These are phyloP conservation scores for Brachionus asplanchnoidis DNA, from an alignment of 1,140 invertebrate genomes.

Conservation along the genomic window DNA sequence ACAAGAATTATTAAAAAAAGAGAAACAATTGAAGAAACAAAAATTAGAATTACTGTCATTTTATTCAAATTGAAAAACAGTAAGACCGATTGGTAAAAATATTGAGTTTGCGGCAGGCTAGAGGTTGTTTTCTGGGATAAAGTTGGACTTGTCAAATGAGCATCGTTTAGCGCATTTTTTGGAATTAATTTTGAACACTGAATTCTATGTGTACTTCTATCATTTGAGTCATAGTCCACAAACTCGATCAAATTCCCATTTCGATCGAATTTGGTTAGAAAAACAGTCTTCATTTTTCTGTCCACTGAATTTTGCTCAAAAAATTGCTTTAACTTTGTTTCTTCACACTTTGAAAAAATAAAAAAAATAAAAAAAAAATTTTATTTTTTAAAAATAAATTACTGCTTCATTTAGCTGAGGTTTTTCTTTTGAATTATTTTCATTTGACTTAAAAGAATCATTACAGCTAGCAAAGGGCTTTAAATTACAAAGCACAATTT, in stretches of 20 bases:
- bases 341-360: neutral
- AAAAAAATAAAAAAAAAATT: neutral
- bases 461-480: neutral
- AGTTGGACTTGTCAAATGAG: neutral
- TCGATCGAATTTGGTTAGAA: neutral
- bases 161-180: neutral
- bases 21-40: neutral
- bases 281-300: neutral
- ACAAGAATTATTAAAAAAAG: neutral
- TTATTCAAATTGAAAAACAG: neutral
- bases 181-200: neutral
- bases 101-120: neutral
- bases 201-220: neutral
- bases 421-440: neutral
- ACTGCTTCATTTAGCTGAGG: neutral
- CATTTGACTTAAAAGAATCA: neutral
- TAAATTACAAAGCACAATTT: neutral
- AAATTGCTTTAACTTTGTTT: conserved; percentile 8
- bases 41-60: neutral
- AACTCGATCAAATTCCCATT: neutral
- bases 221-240: neutral
- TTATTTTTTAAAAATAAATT: neutral
- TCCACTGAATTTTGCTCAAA: neutral
- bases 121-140: neutral
- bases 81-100: neutral